Evolutionary conservation across 2,797 vertebrate species (phyloP), one percentile per base, ranked within the genome.

Genomic region (Lepus oiostolus): DNA sequence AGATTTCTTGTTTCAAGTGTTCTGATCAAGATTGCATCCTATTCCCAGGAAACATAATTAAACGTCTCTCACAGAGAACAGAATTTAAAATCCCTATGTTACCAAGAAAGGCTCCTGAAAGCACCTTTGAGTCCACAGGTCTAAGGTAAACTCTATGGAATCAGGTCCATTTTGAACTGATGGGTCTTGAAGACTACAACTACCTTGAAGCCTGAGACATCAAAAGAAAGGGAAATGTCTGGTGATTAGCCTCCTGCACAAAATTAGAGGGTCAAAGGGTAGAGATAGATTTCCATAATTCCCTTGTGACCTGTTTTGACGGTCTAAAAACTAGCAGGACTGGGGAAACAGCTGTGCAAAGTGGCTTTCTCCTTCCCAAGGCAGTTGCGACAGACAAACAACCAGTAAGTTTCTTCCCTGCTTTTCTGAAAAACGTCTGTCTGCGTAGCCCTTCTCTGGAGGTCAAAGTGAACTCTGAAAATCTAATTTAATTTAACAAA

Each of bases 231-330:
- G 32, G n/a, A 85, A 68, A 76, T 4, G 30, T 79, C 63, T 96
- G 85, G 67, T 9, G 26, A 96, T 94, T 95, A 92, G 94, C 79
- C 90, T 94, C 83, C 90, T 19, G 17, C 75, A 95, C 82, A 88
- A 60, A 94, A 93, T 81, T 63, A 60, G 42, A 90, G 71, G 54
- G 83, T 89, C 63, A 42, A 24, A 28, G 85, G 71, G 67, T 52
- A 19, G 42, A 93, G 77, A 80, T 22, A 28, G 79, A 38, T 88
- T 95, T 90, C 82, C 85, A 77, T 1, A 58, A 26, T 72, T 72
- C 74, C 32, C 75, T 77, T 16, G 74, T 92, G 84, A 80, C 68
- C 79, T 82, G 32, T 22, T 88, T 19, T 72, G 68, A n/a, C 52
- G 30, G 71, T 50, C 26, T 94, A 80, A 88, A 52, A 79, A 68